Evolutionary conservation across 2,113 vertebrate species (phyloP).

Genomic region (Erythrocercus mccallii): DNA sequence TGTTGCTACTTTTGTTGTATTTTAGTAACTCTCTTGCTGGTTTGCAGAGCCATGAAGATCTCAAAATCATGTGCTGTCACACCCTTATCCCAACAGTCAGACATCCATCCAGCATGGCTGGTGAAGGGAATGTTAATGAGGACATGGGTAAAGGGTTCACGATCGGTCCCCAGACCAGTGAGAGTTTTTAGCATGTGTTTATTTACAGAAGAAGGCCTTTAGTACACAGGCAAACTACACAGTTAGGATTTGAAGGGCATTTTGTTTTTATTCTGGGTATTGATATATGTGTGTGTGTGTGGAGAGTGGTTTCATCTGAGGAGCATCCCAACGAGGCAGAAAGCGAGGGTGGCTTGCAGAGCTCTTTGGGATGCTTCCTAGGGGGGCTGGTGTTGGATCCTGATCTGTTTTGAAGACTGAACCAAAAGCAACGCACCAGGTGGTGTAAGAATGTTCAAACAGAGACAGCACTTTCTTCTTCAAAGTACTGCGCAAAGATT

Average conservation of each 20-base stretch:
- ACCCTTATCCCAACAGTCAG: not conserved
- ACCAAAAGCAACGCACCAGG: not conserved
- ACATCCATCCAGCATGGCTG: not conserved
- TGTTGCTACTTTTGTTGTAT: not conserved
- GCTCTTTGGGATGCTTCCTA: not conserved
- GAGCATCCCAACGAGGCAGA: not conserved
- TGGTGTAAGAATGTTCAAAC: conserved; percentile 16
- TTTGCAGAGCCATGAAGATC: not conserved
- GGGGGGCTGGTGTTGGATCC: not conserved
- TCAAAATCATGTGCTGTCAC: fast-evolving
- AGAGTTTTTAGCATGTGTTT: not conserved
- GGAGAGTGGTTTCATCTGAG: not conserved
- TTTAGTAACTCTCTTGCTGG: not conserved
- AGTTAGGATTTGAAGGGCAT: not conserved
- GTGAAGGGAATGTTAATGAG: not conserved
- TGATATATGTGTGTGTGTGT: not conserved
- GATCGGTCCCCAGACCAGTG: not conserved
- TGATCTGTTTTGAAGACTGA: not conserved
- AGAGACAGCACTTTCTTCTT: not conserved
- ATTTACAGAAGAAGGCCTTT: not conserved
- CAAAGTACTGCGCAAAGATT: conserved; percentile 19
- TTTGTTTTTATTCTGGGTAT: not conserved
- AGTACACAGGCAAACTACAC: not conserved
- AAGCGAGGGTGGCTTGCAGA: not conserved
- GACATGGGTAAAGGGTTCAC: not conserved